phyloP scores from a whole-genome alignment of 2,113 vertebrate genomes.

The Clarias macrocephalus region DNA sequence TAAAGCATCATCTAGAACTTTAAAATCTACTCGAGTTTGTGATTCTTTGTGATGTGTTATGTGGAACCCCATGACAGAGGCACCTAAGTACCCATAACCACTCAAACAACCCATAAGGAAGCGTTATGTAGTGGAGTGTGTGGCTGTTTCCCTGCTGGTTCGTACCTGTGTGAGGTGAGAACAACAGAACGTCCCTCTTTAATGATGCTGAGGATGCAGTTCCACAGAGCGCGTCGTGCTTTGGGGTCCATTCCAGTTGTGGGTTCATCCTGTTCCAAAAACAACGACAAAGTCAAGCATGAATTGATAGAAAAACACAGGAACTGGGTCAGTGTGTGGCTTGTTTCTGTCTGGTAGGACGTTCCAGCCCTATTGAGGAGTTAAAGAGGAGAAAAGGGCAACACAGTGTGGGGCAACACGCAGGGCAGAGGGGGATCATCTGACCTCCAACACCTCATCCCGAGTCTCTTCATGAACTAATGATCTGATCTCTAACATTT shows the following conservation, averaged over 20 bases:
- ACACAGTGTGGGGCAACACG: neutral
- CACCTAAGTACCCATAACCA: neutral
- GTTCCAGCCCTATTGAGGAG: neutral
- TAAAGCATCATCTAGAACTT: neutral
- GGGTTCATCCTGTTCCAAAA: slow-evolving; percentile 84
- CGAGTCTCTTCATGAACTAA: neutral
- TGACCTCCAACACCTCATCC: neutral
- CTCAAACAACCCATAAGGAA: neutral
- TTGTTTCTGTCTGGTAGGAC: too few relatives aligned
- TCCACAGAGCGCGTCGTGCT: slow-evolving; percentile 92
- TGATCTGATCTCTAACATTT: slow-evolving; percentile 44
- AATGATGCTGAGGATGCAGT: slow-evolving; percentile 90
- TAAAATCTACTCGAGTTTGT: neutral
- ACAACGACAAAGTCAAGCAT: slow-evolving; percentile 14
- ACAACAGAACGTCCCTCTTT: slow-evolving; percentile 96
- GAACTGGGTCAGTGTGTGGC: neutral
- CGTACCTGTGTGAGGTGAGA: slow-evolving; percentile 93
- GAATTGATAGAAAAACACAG: slow-evolving; percentile 27
- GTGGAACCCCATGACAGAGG: neutral
- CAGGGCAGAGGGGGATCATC: neutral
- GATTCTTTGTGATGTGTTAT: neutral
- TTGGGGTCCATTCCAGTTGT: slow-evolving; percentile 99
- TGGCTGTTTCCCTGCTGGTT: neutral
- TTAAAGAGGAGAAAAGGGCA: neutral
- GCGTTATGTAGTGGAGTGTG: neutral